Percentiles rank a stretch among this genome's conserved stretches.
These are phyloP conservation scores for Acanthosepion esculentum DNA, from an alignment of 2,888 invertebrate genomes.

Conservation along the genomic window DNA sequence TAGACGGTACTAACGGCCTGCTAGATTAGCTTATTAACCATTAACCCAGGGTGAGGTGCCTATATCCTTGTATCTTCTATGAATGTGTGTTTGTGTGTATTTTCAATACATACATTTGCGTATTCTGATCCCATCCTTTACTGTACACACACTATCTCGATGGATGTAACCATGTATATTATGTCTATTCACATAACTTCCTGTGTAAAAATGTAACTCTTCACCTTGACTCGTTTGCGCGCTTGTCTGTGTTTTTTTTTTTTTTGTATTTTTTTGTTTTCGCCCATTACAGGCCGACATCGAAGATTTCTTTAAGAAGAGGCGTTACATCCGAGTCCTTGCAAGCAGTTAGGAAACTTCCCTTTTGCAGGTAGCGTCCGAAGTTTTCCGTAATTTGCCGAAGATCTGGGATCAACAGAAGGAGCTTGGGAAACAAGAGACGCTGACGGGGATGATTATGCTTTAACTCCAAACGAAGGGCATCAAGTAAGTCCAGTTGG, in stretches of 20 bases:
- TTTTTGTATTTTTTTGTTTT: not conserved
- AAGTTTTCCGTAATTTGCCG: conserved; percentile 66
- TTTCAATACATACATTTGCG: not conserved
- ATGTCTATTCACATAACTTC: not conserved
- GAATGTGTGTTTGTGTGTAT: not conserved
- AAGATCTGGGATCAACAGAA: conserved; percentile 65
- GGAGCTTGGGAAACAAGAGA: conserved; percentile 63
- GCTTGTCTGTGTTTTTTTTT: not conserved
- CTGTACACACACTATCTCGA: not conserved
- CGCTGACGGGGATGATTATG: conserved; percentile 68
- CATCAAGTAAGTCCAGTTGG: conserved; percentile 64
- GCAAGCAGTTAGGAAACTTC: conserved; percentile 58
- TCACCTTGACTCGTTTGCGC: not conserved
- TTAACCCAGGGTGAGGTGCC: too few species aligned
- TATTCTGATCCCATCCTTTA: not conserved
- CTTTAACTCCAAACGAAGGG: conserved; percentile 65
- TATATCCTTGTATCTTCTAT: too few species aligned
- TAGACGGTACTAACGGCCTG: too few species aligned
- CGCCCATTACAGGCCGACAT: conserved; percentile 52
- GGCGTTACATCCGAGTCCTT: conserved; percentile 62
- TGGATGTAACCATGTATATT: not conserved
- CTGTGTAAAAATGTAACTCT: not conserved
- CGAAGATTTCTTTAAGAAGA: conserved; percentile 65
- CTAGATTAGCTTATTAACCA: too few species aligned
- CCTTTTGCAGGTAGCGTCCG: conserved; percentile 57